Evolutionary conservation across 2,888 invertebrate genomes (phyloP), one percentile per base, ranked within the genome.

Genomic region (Lasioglossum lativentre): DNA sequence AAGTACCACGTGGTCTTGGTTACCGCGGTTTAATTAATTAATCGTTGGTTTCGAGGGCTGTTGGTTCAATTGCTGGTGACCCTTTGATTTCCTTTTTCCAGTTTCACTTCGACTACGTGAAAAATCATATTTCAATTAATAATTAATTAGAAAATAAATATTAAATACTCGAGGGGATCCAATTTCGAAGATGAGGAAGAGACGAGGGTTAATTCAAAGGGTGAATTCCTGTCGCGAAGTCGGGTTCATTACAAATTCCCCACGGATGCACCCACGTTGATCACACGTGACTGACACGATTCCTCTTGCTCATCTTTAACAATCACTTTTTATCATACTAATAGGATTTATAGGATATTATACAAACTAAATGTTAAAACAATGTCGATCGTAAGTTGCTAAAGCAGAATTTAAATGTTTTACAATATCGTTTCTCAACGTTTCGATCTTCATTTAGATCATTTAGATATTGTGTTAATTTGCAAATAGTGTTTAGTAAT

Each of bases 1-100:
- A 94, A 97, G 93, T 87, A 3, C 45, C 45, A 30, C 14, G 68
- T 66, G 47, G 30, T 14, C 2, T 23, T n/a, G 16, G 34, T 0
- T 40, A n/a, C n/a, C 8, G 2, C 52, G 52, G 23, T 52, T 52
- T 47, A 47, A 47, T 47, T 47, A 47, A 6, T n/a, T 6, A 47
- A 47, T 47, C 47, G 47, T 19, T 47, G 47, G 47, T 19, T 47
- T 19, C 6, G 6, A 19, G 47, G 6, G 6, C 2, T 47, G 5
- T 47, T 47, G 4, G 47, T 1, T 47, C 19, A 47, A 47, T 47
- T 47, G 2, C 19, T 19, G 47, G 47, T 5, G 47, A 47, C 47
- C 47, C 47, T 47, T 47, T 19, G n/a, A n/a, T n/a, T n/a, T n/a
- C n/a, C n/a, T n/a, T n/a, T n/a, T n/a, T n/a, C n/a, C n/a, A n/a